Percentiles rank a stretch among this genome's conserved stretches.
Evolutionary conservation across 2,888 invertebrate species (phyloP).

Genomic region (Hydroisotoma schaefferi): DNA sequence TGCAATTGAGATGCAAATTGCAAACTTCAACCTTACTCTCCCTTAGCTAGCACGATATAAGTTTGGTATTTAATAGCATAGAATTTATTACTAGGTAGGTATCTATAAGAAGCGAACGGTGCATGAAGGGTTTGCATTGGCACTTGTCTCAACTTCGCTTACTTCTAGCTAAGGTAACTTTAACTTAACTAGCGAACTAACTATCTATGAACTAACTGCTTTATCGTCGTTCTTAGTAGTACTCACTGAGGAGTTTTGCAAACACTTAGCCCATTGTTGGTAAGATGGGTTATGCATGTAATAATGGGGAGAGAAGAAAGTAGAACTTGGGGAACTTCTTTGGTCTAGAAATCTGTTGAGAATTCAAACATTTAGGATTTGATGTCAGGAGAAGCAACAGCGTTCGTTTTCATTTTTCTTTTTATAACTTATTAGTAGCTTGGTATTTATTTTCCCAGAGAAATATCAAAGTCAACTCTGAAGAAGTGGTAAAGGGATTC

Average conservation of each 20-base stretch:
- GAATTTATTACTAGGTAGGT: no score
- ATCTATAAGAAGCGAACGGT: no score
- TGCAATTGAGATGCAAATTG: no score
- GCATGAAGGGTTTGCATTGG: no score
- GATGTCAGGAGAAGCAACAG: slow-evolving; percentile 40
- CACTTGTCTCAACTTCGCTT: neutral
- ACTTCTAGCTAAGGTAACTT: neutral
- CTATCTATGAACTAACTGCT: neutral
- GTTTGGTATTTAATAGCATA: no score
- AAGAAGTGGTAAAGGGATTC: no score
- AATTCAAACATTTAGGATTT: slow-evolving; percentile 48
- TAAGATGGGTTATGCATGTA: slow-evolving; percentile 6
- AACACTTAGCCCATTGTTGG: neutral
- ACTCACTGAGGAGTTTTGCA: neutral
- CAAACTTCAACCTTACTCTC: no score
- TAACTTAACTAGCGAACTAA: neutral
- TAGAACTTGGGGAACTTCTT: slow-evolving; percentile 47
- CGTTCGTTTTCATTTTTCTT: no score
- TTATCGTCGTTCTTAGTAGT: neutral
- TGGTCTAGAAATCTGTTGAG: slow-evolving; percentile 48
- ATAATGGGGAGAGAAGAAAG: slow-evolving; percentile 47
- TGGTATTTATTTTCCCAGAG: no score
- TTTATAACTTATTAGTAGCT: no score
- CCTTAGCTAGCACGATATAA: no score
- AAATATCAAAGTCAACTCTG: no score